These are phyloP conservation scores for Meloidogyne hapla DNA, from an alignment of 1,140 invertebrate genomes.

Conservation along the genomic window DNA sequence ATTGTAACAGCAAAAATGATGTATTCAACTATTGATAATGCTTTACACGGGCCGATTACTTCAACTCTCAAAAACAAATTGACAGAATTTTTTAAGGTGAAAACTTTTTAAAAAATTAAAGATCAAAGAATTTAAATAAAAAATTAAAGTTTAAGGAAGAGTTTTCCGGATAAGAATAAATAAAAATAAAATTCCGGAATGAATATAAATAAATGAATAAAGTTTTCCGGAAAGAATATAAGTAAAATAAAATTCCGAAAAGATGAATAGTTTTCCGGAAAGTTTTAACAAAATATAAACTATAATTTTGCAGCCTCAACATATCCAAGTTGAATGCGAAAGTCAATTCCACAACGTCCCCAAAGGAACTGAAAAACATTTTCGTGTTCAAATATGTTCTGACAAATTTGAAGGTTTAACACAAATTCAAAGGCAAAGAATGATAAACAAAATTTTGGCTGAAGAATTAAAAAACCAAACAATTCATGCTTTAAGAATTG, in stretches of 20 bases:
- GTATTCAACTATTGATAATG: not conserved
- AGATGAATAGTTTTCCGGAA: no score
- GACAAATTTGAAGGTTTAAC: constrained; percentile 49
- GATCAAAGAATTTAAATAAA: not conserved
- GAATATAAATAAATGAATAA: no score
- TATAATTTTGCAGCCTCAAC: constrained; percentile 34
- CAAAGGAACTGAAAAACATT: constrained; percentile 44
- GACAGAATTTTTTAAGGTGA: constrained; percentile 13
- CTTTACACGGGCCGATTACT: not conserved
- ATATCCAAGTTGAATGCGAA: constrained; percentile 53
- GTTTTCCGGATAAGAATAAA: no score
- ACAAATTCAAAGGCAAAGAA: constrained; percentile 44
- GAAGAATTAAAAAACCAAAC: constrained; percentile 34
- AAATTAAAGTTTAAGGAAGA: constrained; percentile 1
- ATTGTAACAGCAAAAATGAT: not conserved
- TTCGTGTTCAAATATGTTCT: constrained; percentile 51
- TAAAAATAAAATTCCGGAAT: not conserved
- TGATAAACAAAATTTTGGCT: constrained; percentile 49
- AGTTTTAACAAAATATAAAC: not conserved
- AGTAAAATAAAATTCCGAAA: no score
- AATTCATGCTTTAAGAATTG: constrained; percentile 48
- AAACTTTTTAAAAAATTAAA: not conserved
- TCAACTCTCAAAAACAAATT: not conserved
- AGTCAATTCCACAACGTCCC: constrained; percentile 44
- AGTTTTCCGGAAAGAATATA: no score